phyloP scores from a whole-genome alignment of 2,797 vertebrate species.

The Notolabrus celidotus region DNA sequence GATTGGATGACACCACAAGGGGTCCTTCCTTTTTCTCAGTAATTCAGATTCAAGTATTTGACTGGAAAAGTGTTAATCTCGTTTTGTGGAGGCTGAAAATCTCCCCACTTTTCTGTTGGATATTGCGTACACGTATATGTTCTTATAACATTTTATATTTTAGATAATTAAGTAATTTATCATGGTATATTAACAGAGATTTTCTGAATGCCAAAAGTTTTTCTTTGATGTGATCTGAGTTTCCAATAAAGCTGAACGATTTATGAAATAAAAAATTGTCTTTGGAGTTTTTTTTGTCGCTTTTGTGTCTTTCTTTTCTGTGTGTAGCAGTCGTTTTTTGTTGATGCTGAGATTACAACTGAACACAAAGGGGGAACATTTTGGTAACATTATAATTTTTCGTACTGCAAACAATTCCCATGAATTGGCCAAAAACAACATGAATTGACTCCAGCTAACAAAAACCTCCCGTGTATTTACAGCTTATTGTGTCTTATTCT shows the following conservation, averaged over 20 bases:
- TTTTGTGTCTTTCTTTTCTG: constrained; percentile 2
- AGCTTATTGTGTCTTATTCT: neutral
- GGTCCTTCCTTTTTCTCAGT: constrained; percentile 44
- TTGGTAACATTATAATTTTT: neutral
- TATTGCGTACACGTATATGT: constrained; percentile 40
- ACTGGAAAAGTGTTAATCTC: constrained; percentile 61
- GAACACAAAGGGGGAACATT: neutral
- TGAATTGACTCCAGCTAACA: neutral
- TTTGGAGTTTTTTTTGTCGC: constrained; percentile 34
- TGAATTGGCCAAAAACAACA: neutral
- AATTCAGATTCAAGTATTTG: constrained; percentile 67
- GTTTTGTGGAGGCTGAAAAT: constrained; percentile 45
- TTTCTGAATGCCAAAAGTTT: constrained; percentile 28
- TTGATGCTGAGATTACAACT: neutral
- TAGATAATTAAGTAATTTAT: constrained; percentile 39
- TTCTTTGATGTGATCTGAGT: constrained; percentile 28
- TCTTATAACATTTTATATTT: constrained; percentile 17
- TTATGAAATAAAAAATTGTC: constrained; percentile 47
- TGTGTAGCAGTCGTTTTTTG: constrained; percentile 4
- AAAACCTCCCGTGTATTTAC: neutral
- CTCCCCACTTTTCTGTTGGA: constrained; percentile 38
- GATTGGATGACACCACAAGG: constrained; percentile 71
- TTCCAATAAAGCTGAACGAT: constrained; percentile 73
- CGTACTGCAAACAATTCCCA: neutral
- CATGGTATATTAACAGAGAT: constrained; percentile 22